A percentile compares a stretch with the other conserved stretches of the same genome.
Evolutionary conservation across 2,113 vertebrate genomes (phyloP).

Genomic region (Lucifuga dentata): DNA sequence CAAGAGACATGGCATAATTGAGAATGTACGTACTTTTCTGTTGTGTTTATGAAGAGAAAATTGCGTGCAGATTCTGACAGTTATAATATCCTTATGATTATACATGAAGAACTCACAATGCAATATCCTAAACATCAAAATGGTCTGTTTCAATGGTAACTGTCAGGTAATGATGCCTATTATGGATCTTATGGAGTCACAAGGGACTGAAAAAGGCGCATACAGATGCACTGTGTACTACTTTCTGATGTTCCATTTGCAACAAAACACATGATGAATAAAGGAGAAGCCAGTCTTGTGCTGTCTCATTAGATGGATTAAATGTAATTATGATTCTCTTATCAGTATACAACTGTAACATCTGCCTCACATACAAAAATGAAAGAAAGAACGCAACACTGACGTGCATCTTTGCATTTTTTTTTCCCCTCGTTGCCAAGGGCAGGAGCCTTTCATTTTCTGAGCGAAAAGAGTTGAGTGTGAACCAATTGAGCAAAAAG

Average conservation of each 20-base stretch:
- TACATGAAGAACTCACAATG: slow-evolving; percentile 46
- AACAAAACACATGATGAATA: slow-evolving; percentile 39
- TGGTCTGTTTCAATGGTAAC: slow-evolving; percentile 44
- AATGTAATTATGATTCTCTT: slow-evolving; percentile 55
- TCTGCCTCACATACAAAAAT: slow-evolving; percentile 47
- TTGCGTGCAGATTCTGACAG: slow-evolving; percentile 25
- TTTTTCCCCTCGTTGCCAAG: slow-evolving; percentile 29
- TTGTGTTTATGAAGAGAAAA: not conserved
- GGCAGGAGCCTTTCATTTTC: slow-evolving; percentile 69
- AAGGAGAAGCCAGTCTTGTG: slow-evolving; percentile 47
- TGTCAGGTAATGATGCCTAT: slow-evolving; percentile 57
- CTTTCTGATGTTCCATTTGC: slow-evolving; percentile 49
- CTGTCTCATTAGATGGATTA: slow-evolving; percentile 68
- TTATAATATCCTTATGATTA: slow-evolving; percentile 32
- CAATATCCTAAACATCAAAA: slow-evolving; percentile 47
- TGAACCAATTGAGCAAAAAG: slow-evolving; percentile 40
- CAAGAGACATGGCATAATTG: slow-evolving; percentile 10
- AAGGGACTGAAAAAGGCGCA: not conserved
- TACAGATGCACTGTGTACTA: slow-evolving; percentile 12
- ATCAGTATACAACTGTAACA: slow-evolving; percentile 50
- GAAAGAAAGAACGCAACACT: slow-evolving; percentile 49
- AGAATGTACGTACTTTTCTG: slow-evolving; percentile 17
- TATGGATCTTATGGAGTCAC: slow-evolving; percentile 48
- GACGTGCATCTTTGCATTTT: slow-evolving; percentile 47
- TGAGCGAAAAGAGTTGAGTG: slow-evolving; percentile 42